Base-by-base conservation (phyloP, 1,140 invertebrate genomes). In the Oncopodura yosiiana region DNA sequence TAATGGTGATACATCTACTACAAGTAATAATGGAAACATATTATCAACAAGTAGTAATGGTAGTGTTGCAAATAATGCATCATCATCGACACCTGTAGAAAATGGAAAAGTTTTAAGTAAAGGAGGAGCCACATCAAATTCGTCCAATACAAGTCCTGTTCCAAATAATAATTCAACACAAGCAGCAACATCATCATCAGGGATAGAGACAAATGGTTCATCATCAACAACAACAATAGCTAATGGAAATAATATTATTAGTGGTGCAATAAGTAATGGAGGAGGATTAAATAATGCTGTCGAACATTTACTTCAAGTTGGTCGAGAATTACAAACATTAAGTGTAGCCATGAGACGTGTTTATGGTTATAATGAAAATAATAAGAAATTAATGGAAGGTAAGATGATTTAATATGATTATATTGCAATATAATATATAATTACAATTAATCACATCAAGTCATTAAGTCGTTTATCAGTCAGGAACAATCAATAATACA, bases 361-460 rank as follows among this genome's bases (percentile, higher is more conserved):
- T 65, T 83, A 86, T 68, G 87, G 86, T 58, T 82, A 83, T 65
- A 87, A 82, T 73, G 84, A 90, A 69, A 76, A 75, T 37, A 92
- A 93, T 73, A 90, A 92, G 70, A 87, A 92, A 74, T 92, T 95
- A 83, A 74, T 96, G 32, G 83, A 88, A 77, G n/a, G n/a, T n/a
- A n/a, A n/a, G n/a, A n/a, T n/a, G n/a, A 87, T 89, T 66, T 67
- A 53, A 38, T 30, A 14, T 4, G n/a, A n/a, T n/a, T n/a, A n/a
- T n/a, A n/a, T n/a, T n/a, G n/a, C n/a, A n/a, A n/a, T n/a, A n/a
- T n/a, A n/a, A n/a, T n/a, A n/a, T n/a, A n/a, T n/a, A n/a, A n/a
- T n/a, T n/a, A n/a, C n/a, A n/a, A n/a, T n/a, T n/a, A n/a, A n/a
- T n/a, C n/a, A n/a, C n/a, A n/a, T n/a, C n/a, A n/a, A n/a, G n/a